A percentile compares a stretch with the other conserved stretches of the same genome.
Evolutionary conservation across 2,113 vertebrate species (phyloP).

Genomic region (Rynchops niger): DNA sequence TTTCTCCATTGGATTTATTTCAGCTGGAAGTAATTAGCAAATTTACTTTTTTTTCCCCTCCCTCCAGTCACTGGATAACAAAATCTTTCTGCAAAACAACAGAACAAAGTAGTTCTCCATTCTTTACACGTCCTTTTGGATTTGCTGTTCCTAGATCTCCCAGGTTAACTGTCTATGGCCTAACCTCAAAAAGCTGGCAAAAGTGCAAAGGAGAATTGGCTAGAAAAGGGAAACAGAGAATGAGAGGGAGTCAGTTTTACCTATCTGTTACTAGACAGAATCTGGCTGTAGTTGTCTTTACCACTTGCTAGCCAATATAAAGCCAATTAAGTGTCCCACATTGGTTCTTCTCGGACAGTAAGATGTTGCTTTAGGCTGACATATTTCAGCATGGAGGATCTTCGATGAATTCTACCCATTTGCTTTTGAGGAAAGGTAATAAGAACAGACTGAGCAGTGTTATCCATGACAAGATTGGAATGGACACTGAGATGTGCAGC

Average conservation of each 20-base stretch:
- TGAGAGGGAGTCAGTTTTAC: background rate
- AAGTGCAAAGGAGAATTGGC: background rate
- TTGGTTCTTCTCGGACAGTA: background rate
- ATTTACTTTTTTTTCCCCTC: background rate
- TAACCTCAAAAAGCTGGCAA: background rate
- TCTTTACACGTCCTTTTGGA: background rate
- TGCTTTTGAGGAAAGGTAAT: background rate
- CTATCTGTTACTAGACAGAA: background rate
- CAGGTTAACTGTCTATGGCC: background rate
- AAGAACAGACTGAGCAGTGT: background rate
- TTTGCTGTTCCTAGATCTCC: background rate
- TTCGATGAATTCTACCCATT: background rate
- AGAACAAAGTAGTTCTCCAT: background rate
- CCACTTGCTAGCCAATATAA: background rate
- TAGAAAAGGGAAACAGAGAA: background rate
- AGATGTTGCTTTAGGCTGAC: background rate
- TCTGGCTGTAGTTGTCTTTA: background rate
- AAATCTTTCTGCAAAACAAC: background rate
- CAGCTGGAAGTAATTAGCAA: background rate
- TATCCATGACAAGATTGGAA: background rate
- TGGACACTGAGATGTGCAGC: background rate
- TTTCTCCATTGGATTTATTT: background rate
- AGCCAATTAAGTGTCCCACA: background rate
- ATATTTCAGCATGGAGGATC: background rate
- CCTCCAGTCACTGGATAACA: background rate